Base-by-base conservation (phyloP, 2,797 vertebrate species). In the Alauda arvensis region DNA sequence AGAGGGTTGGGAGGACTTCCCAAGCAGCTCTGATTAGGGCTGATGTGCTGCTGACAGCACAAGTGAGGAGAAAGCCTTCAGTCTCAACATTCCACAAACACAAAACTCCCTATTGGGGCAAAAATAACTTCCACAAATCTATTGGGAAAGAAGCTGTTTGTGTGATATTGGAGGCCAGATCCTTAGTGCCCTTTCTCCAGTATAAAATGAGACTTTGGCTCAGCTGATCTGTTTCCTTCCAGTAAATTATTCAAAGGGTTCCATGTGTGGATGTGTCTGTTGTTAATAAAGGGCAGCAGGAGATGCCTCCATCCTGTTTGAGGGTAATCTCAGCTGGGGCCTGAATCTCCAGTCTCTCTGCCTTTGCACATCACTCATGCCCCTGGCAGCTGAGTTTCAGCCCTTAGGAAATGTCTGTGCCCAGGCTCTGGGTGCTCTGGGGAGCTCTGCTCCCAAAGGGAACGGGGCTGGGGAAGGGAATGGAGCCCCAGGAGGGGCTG, bases 1-100 rank as follows among this genome's bases (percentile, higher is more conserved):
- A 40, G 6, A 57, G 46, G 39, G 13, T 2, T 40, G 52, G 42
- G 33, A 55, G 57, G 26, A 26, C 16, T 43, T 55, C 33, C 87
- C 45, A 9, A 28, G 34, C 34, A 81, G 14, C 37, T 28, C 13
- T 39, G 75, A 74, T 77, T 67, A 43, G 57, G 53, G 67, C 70
- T 93, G 76, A 87, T 66, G n/a, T 40, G 49, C 19, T 66, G 55
- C 63, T 75, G 89, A 81, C 55, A 83, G 49, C 15, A 4, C 33
- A 70, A 85, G 71, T 37, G 86, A 81, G 66, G 65, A 86, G 69
- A 88, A 82, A 79, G 59, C 78, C 63, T 92, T 93, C 67, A 56
- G 67, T 78, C 48, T 77, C 51, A 61, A 7, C 45, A 51, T 46
- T 65, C 55, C 12, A 40, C 45, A 25, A 28, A 28, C 43, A 21